phyloP scores from a whole-genome alignment of 2,113 vertebrate genomes.

The Tonatia bakeri region DNA sequence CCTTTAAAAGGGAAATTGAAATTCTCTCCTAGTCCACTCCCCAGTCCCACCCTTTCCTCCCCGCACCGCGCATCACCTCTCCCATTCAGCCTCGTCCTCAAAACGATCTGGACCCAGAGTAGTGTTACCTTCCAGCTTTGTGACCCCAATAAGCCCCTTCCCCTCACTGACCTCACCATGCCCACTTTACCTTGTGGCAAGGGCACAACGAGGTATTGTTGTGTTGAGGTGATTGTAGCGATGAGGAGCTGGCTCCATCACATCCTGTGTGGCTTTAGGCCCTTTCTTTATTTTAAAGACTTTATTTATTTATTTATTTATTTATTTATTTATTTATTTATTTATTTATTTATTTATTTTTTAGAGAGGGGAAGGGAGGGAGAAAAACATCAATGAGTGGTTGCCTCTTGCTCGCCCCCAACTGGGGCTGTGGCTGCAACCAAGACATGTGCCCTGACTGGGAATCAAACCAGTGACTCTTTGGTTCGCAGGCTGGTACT shows the following conservation, averaged over 20 bases:
- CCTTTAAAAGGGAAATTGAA: slow-evolving; percentile 68
- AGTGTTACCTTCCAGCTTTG: neutral
- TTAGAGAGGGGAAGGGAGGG: too few species aligned
- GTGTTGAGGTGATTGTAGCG: neutral
- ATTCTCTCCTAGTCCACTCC: neutral
- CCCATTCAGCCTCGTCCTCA: neutral
- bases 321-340: too few species aligned
- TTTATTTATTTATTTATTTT: too few species aligned
- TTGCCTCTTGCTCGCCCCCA: too few species aligned
- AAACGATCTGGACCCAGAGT: neutral
- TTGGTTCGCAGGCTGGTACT: too few species aligned
- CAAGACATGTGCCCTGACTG: too few species aligned
- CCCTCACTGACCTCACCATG: neutral
- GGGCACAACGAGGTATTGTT: neutral
- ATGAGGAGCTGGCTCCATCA: neutral
- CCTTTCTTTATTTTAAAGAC: neutral
- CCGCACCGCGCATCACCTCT: neutral
- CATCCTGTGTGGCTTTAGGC: neutral
- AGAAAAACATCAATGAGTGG: too few species aligned
- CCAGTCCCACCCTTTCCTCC: neutral
- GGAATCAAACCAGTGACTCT: too few species aligned
- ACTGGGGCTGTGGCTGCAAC: too few species aligned
- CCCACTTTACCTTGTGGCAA: neutral
- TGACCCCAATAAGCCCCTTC: neutral
- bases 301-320: too few species aligned